Base-by-base conservation (phyloP, 1,140 invertebrate species). In the Ctenoplectra terminalis region DNA sequence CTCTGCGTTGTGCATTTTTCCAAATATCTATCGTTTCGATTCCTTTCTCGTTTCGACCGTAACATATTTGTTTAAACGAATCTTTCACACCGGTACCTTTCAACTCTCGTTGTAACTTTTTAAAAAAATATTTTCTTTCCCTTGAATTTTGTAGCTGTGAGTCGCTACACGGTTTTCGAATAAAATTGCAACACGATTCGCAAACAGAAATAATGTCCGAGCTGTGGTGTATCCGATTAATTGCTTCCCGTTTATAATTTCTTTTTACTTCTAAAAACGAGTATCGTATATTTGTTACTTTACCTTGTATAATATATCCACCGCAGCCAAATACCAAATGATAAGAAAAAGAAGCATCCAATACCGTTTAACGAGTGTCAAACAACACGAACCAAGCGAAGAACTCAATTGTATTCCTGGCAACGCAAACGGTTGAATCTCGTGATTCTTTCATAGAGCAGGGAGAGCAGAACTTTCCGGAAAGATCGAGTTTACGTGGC, bases 401-500 rank as follows among this genome's bases (percentile, higher is more conserved):
- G 1, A 40, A 56, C n/a, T 26, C n/a, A 71, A 56, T 11, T 23
- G 50, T 56, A 40, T 71, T 54, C 26, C 37, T n/a, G 43, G 31
- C 26, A 13, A 48, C 43, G 26, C 26, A n/a, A 52, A 34, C 54
- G 37, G n/a, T 58, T 20, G 54, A 60, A 60, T n/a, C 40, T 60
- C 40, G 34, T 31, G 54, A 73, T 73, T 73, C 71, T 73, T 73
- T 73, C 37, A 60, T 37, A 20, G 34, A 72, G 31, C 48, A 48
- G 17, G 54, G 40, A 26, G 37, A n/a, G 48, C 4, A 34, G 50
- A 80, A 50, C 60, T 80, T 80, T 50, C 37, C 20, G 58, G 58
- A 73, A 73, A 50, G 77, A 73, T 63, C 46, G 48, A 81, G 72
- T 81, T 74, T 58, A 61, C 71, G 72, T 29, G 63, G 61, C 72